Percentiles rank a stretch among this genome's conserved stretches.
Evolutionary conservation across 2,113 vertebrate species (phyloP).

Genomic region (Tupaia tana): DNA sequence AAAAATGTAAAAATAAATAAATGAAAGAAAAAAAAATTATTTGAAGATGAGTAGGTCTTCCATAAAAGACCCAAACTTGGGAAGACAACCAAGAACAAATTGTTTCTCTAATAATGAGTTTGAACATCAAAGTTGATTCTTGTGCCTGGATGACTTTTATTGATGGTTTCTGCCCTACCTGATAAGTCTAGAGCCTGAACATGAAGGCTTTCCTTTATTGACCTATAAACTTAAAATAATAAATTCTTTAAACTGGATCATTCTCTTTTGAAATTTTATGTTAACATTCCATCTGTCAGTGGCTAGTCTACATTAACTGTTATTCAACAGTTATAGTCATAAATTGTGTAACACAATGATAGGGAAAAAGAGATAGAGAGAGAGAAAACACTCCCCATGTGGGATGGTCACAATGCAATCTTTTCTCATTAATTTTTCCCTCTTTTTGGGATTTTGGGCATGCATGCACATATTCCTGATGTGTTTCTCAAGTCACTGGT

Average conservation of each 20-base stretch:
- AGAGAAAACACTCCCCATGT: too few relatives aligned
- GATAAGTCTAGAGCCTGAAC: neutral
- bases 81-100: neutral
- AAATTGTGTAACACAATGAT: neutral
- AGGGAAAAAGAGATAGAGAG: neutral
- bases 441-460: too few relatives aligned
- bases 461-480: too few relatives aligned
- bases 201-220: neutral
- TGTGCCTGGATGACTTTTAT: neutral
- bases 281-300: neutral
- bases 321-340: neutral
- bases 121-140: neutral
- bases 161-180: accelerated
- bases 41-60: neutral
- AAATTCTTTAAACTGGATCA: neutral
- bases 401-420: too few relatives aligned
- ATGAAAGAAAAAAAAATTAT: too few relatives aligned
- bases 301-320: neutral
- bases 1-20: too few relatives aligned
- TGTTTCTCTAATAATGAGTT: neutral
- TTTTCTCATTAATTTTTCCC: too few relatives aligned
- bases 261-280: neutral
- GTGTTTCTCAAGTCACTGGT: too few relatives aligned
- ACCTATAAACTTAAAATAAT: neutral
- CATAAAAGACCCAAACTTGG: neutral